A percentile compares a stretch with the other conserved stretches of the same genome.
phyloP scores from a whole-genome alignment of 2,113 vertebrate species.

The Calypte anna region DNA sequence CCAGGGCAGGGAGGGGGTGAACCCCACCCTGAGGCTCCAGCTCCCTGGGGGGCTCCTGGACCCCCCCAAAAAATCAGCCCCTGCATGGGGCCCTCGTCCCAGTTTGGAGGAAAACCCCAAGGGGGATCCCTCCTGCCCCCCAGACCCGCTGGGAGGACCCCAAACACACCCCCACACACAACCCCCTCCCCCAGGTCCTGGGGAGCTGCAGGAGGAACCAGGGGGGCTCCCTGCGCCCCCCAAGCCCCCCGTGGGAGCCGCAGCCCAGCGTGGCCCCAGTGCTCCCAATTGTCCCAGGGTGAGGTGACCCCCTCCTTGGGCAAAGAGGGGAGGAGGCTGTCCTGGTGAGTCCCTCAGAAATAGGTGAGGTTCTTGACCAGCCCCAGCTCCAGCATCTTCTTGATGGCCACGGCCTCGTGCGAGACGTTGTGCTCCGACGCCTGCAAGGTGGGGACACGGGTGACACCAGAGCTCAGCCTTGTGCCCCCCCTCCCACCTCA shows the following conservation, averaged over 20 bases:
- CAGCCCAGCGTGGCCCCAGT: background rate
- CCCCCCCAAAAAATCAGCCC: conserved; percentile 12
- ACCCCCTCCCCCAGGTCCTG: background rate
- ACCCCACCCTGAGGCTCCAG: background rate
- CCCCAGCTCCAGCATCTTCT: conserved; percentile 78
- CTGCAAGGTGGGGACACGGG: background rate
- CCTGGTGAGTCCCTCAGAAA: conserved; percentile 57
- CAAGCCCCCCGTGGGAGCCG: fast-evolving
- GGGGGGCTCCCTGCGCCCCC: background rate
- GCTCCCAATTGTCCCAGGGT: background rate
- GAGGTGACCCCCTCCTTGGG: fast-evolving
- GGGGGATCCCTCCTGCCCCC: background rate
- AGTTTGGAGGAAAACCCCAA: background rate
- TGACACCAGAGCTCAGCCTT: background rate
- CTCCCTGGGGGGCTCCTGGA: background rate
- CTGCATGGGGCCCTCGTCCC: background rate
- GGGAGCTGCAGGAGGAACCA: conserved; percentile 2
- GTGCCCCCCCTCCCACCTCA: background rate
- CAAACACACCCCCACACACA: background rate
- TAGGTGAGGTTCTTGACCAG: conserved; percentile 79
- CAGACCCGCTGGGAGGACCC: conserved; percentile 31
- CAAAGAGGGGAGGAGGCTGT: background rate
- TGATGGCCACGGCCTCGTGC: conserved; percentile 79
- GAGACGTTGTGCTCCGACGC: conserved; percentile 77
- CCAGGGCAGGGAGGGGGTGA: background rate